Evolutionary conservation across 2,113 vertebrate genomes (phyloP), one percentile per base, ranked within the genome.

Genomic region (Sinocyclocheilus anshuiensis): DNA sequence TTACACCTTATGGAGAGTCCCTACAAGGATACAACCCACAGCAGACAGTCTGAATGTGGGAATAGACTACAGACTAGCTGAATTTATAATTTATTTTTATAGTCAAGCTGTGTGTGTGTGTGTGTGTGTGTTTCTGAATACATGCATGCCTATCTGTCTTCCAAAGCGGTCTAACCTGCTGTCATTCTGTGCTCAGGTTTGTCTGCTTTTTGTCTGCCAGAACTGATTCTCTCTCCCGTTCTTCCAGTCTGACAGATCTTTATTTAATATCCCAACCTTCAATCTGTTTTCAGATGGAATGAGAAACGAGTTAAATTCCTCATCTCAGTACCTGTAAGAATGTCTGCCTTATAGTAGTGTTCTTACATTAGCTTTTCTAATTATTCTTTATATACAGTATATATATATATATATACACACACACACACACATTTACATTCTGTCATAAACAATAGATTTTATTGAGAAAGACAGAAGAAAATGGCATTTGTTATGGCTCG

Each of bases 211-310:
- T 80, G 12, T 16, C 20, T 63, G 57, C 33, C 78, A 81, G 61
- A 81, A 48, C 61, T 67, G 77, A 78, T 78, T 59, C 11, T 59
- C 53, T 67, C 8, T 65, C 76, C 7, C 59, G 16, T 42, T 67
- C 61, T 39, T 48, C 36, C 53, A 59, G 77, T 78, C 53, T 59
- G 26, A 36, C 9, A 36, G 77, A 42, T 74, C 61, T 67, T 67
- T 48, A 18, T 81, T 45, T 48, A 65, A 67, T 65, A 81, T 81
- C 61, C 61, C 11, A 48, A 67, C 39, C n/a, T 67, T 65, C 57
- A 63, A 61, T 63, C 39, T 29, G 48, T 48, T 75, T 75, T 24
- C 33, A 42, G 12, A 80, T 63, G 22, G 10, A 79, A 59, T 59
- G 77, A 59, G 29, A 79, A 13, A 39, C 39, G 20, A 39, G 53